Base-by-base conservation (phyloP, 2,888 invertebrate genomes). In the Limnephilus rhombicus region DNA sequence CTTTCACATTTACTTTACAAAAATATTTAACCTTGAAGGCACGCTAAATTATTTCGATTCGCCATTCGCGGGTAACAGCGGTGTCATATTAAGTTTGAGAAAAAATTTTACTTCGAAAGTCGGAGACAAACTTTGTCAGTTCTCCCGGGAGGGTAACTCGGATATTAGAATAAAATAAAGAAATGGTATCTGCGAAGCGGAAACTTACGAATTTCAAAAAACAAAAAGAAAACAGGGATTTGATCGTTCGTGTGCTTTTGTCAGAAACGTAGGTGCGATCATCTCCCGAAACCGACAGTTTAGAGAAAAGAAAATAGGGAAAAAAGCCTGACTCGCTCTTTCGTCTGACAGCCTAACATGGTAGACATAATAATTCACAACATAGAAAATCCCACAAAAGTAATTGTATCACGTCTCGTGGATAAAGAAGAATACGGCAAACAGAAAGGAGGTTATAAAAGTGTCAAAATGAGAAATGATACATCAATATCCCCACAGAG, bases 151-250 rank as follows among this genome's bases (percentile, higher is more conserved):
- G 80, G n/a, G 34, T 80, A 37, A 89, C 80, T 80, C 12, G 13
- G 80, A 80, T 29, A 80, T 89, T 89, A 89, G 80, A 89, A 89
- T 89, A 80, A 89, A 89, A 80, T 89, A 80, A 80, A 89, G 88
- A 89, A 80, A 89, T 18, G 37, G 86, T n/a, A 45, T 45, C 45
- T 45, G 37, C 9, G 41, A 87, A 68, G 34, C 34, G 49, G 80
- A 80, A 89, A 80, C 34, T 24, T n/a, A 24, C 68, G 24, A 53
- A 53, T 68, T 31, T 85, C 18, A 31, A 80, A 80, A 29, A 68
- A 53, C 68, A 68, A 88, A 34, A 37, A 15, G n/a, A 49, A n/a
- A 68, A 68, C 37, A n/a, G 88, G 34, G 88, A 89, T 80, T 89
- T 80, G 37, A 89, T 80, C 88, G 88, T 80, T 37, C 88, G n/a